These are phyloP conservation scores for Stichopus chloronotus DNA, from an alignment of 35 echinoderm and acorn worm genomes.

Conservation along the genomic window DNA sequence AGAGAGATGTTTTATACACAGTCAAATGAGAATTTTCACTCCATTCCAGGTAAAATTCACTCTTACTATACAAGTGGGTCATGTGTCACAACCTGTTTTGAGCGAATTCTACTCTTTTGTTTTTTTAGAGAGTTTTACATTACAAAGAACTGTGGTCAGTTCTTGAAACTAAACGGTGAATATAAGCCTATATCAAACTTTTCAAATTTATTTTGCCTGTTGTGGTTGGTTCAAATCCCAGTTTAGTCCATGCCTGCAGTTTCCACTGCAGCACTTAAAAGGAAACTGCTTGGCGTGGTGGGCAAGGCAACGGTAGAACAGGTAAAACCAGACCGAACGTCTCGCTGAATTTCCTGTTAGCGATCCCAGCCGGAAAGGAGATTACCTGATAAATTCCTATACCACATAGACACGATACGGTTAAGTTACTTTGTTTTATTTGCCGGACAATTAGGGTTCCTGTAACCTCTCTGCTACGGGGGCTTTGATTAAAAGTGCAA, in stretches of 20 bases:
- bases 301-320: not conserved
- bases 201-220: not conserved
- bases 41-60: too few species aligned
- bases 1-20: too few species aligned
- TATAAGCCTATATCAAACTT: not conserved
- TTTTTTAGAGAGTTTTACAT: too few species aligned
- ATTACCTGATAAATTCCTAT: conserved; percentile 5
- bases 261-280: not conserved
- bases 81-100: too few species aligned
- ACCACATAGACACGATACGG: not conserved
- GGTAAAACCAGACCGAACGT: conserved; percentile 35
- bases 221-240: not conserved
- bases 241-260: not conserved
- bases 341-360: conserved; percentile 5
- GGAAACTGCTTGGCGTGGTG: not conserved
- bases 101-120: too few species aligned
- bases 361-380: not conserved
- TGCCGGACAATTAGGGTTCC: not conserved
- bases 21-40: too few species aligned
- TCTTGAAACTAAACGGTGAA: too few species aligned
- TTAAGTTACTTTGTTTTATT: conserved; percentile 10
- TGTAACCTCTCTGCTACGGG: not conserved
- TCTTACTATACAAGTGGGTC: too few species aligned
- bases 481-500: not conserved
- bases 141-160: too few species aligned